Evolutionary conservation across 1,140 invertebrate genomes (phyloP).

Genomic region (Chironomus striatipennis): DNA sequence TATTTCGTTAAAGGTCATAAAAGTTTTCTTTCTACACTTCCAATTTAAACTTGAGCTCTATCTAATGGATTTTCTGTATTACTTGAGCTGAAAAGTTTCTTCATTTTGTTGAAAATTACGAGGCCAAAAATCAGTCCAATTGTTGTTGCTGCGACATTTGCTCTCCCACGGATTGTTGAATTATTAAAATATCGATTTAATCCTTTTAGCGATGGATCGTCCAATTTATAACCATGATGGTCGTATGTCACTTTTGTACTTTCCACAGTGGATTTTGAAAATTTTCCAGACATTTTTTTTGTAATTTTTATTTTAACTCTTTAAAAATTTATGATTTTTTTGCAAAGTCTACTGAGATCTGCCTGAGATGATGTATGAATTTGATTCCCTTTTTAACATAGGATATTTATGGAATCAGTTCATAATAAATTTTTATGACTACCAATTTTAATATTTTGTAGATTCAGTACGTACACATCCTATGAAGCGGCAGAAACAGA

Average conservation of each 20-base stretch:
- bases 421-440: background rate
- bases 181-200: background rate
- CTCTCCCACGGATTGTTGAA: background rate
- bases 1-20: background rate
- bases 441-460: background rate
- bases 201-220: background rate
- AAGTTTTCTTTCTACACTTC: background rate
- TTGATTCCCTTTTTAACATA: background rate
- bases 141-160: background rate
- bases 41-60: background rate
- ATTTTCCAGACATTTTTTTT: background rate
- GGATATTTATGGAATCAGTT: background rate
- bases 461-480: background rate
- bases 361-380: background rate
- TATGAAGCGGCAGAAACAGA: background rate
- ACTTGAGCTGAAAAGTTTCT: background rate
- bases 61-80: background rate
- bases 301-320: background rate
- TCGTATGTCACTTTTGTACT: background rate
- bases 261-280: background rate
- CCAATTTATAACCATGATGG: background rate
- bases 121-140: background rate
- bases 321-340: background rate
- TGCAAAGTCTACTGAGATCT: constrained; percentile 3
- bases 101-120: background rate